Conservation (phyloP, 2,797 vertebrate genomes). For the Simalia tracyae region DNA sequence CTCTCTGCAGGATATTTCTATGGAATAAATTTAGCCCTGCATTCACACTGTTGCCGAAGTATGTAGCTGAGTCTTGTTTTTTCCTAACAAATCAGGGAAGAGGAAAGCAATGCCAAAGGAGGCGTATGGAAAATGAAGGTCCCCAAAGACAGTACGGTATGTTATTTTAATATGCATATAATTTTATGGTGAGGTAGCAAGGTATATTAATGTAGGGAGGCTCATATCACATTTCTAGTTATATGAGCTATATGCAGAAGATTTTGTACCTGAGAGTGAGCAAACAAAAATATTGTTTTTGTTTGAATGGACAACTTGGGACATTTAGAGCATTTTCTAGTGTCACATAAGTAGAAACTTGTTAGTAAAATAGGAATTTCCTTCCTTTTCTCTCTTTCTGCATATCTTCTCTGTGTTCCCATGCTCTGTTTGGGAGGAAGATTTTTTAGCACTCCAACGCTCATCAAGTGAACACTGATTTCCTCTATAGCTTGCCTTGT, state of each 20-base stretch:
- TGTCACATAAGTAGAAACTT: not conserved
- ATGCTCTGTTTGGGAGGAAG: not conserved
- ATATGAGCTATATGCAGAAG: not conserved
- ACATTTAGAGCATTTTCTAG: not conserved
- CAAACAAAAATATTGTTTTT: not conserved
- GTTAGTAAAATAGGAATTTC: not conserved
- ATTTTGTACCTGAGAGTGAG: not conserved
- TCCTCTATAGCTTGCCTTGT: not conserved
- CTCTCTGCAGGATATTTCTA: not conserved
- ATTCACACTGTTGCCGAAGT: not conserved
- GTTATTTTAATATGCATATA: conserved; percentile 57
- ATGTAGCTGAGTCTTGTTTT: conserved; percentile 27
- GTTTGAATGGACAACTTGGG: not conserved
- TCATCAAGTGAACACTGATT: not conserved
- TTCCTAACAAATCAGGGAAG: conserved; percentile 83
- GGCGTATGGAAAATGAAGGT: conserved; percentile 98
- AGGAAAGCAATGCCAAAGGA: conserved; percentile 95
- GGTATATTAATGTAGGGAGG: not conserved
- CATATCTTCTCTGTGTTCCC: not conserved
- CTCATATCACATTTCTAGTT: not conserved
- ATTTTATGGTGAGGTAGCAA: not conserved
- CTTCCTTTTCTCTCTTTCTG: not conserved
- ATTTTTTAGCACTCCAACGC: not conserved
- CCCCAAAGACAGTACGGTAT: conserved; percentile 90
- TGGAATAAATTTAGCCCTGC: not conserved